Base-by-base conservation (phyloP, 2,888 invertebrate genomes). In the Ferrisia virgata region DNA sequence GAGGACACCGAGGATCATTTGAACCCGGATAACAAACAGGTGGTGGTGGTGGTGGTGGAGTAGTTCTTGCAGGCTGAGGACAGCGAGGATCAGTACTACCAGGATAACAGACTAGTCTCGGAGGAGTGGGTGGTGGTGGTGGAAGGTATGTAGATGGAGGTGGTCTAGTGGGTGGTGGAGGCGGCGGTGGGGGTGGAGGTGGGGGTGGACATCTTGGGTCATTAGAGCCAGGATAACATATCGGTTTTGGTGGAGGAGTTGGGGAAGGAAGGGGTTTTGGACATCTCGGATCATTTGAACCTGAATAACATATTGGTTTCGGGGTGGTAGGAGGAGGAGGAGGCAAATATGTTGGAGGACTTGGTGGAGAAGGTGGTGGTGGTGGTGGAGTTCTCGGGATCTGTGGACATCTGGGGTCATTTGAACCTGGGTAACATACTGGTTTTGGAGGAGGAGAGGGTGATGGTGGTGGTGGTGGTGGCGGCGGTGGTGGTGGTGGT, bases 81-180 rank as follows among this genome's bases (percentile, higher is more conserved):
- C 89, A 89, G 28, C 87, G 87, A 0, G 88, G 88, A 86, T 89
- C 91, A 88, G 64, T 89, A 88, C 87, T 90, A 89, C 88, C 91
- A 88, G 87, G 91, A 88, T 87, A 88, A 87, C 86, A 88, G 87
- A 85, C 88, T 88, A 86, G 88, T 87, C 79, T 47, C 9, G 87
- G 86, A 85, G 86, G 87, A 0, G 87, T 87, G 0, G 84, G 82
- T 18, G 85, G 85, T 15, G 86, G 85, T 79, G 84, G 85, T 28
- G 86, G 86, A 84, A 83, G 43, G 85, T 86, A 82, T 85, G 86
- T 85, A 31, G 85, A 28, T 33, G 85, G 83, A 4, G 85, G 79
- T 53, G 85, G 81, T 11, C 47, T 43, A 8, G 85, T 43, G 8
- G 86, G 84, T 13, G 84, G 25, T 18, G 85, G 82, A 13, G 84